Conservation (phyloP, 2,888 invertebrate species). For the Chloromyia formosa region DNA sequence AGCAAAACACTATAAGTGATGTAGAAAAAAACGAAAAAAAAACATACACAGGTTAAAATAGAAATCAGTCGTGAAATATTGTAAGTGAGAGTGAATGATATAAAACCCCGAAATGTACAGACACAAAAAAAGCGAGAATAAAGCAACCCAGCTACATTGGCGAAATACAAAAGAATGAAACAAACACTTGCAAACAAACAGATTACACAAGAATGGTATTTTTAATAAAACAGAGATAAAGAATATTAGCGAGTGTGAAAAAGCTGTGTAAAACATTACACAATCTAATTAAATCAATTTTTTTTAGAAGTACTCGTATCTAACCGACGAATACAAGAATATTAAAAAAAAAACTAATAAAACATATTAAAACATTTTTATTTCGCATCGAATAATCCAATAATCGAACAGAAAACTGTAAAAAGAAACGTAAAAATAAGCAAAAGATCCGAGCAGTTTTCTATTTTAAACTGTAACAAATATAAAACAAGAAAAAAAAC, state of each 20-base stretch:
- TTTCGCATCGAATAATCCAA: slow-evolving; percentile 10
- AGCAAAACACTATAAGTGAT: neutral
- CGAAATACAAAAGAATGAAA: too few species aligned
- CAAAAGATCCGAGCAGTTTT: neutral
- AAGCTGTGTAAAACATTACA: neutral
- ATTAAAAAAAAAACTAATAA: neutral
- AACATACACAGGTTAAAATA: slow-evolving; percentile 5
- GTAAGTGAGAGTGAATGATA: too few species aligned
- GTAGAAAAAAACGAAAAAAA: slow-evolving; percentile 8
- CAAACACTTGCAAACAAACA: too few species aligned
- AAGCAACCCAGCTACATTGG: too few species aligned
- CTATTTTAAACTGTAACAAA: slow-evolving; percentile 6
- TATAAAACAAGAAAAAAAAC: slow-evolving; percentile 1
- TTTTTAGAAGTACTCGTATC: too few species aligned
- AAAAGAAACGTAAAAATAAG: neutral
- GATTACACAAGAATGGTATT: too few species aligned
- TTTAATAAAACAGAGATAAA: too few species aligned
- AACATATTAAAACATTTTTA: neutral
- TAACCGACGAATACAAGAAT: too few species aligned
- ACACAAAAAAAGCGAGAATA: too few species aligned
- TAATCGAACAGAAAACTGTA: neutral
- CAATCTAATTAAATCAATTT: neutral
- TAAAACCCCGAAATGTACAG: too few species aligned
- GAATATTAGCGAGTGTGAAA: too few species aligned
- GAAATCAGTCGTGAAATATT: neutral